Base-by-base conservation (phyloP, 2,113 vertebrate species). In the Piaya cayana region DNA sequence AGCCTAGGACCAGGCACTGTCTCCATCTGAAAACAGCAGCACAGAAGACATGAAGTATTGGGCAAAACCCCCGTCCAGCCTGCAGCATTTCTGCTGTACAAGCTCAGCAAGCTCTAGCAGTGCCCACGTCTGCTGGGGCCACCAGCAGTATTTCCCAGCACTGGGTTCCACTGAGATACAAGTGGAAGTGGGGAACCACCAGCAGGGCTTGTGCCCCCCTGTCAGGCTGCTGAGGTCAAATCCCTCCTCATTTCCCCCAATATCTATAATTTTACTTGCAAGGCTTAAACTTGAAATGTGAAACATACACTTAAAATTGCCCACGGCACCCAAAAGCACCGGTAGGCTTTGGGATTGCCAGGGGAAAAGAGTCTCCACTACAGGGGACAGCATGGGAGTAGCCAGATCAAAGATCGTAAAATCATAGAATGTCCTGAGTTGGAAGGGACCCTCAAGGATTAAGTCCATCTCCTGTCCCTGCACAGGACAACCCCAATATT, bases 181-280 rank as follows among this genome's bases (percentile, higher is more conserved):
- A 60, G 34, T 42, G 42, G 67, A 42, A 55, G 50, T 26, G 21
- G 27, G 27, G 14, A 29, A 43, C 42, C 4, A 43, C 42, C 4
- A 0, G 11, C 0, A 0, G 11, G 16, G 20, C 34, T 80, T 11
- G 1, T n/a, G 23, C 49, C 29, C 34, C 67, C 15, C 11, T 34
- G 22, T 9, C 1, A 2, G 34, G 16, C 59, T 64, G 42, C 59
- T 0, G 0, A 26, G 18, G 12, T 19, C 36, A 52, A 78, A 71
- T 53, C 15, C 30, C n/a, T 65, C 65, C 42, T 9, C 1, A 2
- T 64, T 56, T 60, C 6, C 21, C 19, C 32, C 62, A 50, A 0
- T 20, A 82, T 9, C 34, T 29, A 6, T 1, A 34, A 23, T 53
- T 42, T 69, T 17, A 47, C 23, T 32, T 60, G 30, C 16, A 14